Evolutionary conservation across 2,113 vertebrate genomes (phyloP).

Genomic region (Rhabdornis inornatus): DNA sequence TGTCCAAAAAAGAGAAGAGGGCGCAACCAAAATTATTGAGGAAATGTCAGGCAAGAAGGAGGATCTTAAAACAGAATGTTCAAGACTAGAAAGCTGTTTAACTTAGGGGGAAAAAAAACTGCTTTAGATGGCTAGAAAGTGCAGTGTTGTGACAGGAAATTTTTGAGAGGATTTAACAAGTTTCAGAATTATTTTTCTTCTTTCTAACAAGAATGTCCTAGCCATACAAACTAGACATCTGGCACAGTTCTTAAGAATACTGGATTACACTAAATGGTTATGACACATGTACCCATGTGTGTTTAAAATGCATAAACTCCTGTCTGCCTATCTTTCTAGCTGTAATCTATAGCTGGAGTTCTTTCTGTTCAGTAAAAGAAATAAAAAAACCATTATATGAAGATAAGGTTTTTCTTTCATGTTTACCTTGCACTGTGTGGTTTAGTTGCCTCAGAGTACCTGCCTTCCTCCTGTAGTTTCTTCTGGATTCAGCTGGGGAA

Average conservation of each 20-base stretch:
- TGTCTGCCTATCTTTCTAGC: not conserved
- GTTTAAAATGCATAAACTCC: not conserved
- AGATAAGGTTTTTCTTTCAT: not conserved
- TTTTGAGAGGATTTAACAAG: not conserved
- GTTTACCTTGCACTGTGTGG: not conserved
- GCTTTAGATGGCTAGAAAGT: not conserved
- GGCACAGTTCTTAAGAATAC: not conserved
- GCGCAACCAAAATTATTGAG: rapidly evolving
- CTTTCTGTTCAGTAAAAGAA: not conserved
- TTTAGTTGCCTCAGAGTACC: not conserved
- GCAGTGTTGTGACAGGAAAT: not conserved
- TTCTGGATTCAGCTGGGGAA: not conserved
- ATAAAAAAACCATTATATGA: not conserved
- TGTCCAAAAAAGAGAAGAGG: not conserved
- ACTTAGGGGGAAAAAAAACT: not conserved
- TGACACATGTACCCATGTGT: not conserved
- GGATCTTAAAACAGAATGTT: not conserved
- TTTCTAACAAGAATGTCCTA: not conserved
- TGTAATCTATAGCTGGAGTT: not conserved
- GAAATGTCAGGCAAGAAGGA: not conserved
- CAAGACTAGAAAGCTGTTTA: not conserved
- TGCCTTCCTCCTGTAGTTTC: not conserved
- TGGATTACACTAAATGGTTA: not conserved
- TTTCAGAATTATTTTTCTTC: not conserved
- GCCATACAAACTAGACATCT: not conserved